phyloP scores from a whole-genome alignment of 1,140 invertebrate genomes.

The Pomacea maculata region DNA sequence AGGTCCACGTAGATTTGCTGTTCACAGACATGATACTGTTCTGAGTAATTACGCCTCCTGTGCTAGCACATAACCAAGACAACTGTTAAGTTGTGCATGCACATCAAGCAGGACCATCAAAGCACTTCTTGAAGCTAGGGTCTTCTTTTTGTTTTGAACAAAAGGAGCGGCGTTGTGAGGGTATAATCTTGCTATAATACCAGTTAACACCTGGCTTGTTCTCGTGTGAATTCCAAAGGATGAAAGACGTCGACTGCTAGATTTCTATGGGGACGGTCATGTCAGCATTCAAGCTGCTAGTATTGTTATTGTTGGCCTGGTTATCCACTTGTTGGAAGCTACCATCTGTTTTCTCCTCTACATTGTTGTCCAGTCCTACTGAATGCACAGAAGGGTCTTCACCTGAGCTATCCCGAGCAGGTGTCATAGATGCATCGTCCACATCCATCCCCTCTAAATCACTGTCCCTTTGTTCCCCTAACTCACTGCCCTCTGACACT shows the following conservation, averaged over 20 bases:
- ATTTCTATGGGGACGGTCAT: constrained; percentile 17
- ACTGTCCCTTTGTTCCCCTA: not conserved
- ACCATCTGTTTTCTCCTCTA: not conserved
- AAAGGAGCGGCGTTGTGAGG: not conserved
- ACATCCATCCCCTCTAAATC: not conserved
- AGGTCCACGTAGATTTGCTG: no score
- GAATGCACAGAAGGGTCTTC: not conserved
- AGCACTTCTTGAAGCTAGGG: not conserved
- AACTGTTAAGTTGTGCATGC: not conserved
- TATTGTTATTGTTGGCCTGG: constrained; percentile 17
- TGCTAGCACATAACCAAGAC: not conserved
- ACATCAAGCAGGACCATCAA: not conserved
- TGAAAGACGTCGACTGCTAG: constrained; percentile 1
- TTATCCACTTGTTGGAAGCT: not conserved
- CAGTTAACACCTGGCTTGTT: not conserved
- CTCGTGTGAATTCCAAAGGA: not conserved
- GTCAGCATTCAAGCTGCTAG: constrained; percentile 13
- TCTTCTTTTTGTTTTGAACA: no score
- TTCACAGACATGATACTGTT: no score
- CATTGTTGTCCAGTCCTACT: not conserved
- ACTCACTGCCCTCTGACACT: not conserved
- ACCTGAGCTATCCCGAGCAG: not conserved
- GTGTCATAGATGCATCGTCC: not conserved
- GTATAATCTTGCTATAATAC: not conserved
- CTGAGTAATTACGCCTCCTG: no score